Percentiles rank a stretch among this genome's conserved stretches.
These are phyloP conservation scores for Maniola jurtina DNA, from an alignment of 1,140 invertebrate species.

Conservation along the genomic window DNA sequence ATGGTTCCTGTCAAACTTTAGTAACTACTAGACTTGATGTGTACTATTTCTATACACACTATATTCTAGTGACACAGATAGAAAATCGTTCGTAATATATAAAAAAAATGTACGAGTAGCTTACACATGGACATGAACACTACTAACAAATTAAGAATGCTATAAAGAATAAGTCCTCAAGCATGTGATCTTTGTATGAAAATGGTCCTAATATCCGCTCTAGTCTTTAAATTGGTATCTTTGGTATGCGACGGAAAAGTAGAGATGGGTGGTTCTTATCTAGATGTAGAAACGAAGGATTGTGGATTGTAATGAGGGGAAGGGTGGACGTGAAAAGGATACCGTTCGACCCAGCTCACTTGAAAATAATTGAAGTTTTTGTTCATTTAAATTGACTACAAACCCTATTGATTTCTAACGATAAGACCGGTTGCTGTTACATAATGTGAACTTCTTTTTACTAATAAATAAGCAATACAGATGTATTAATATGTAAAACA, in stretches of 20 bases:
- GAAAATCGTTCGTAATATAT: too few relatives aligned
- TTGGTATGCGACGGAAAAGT: slow-evolving; percentile 56
- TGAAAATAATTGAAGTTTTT: slow-evolving; percentile 77
- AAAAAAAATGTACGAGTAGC: too few relatives aligned
- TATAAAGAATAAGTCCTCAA: too few relatives aligned
- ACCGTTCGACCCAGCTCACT: slow-evolving; percentile 61
- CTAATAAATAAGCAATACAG: background rate
- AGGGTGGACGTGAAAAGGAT: slow-evolving; percentile 71
- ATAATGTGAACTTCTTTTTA: background rate
- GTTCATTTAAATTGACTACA: slow-evolving; percentile 65
- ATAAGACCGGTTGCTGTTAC: slow-evolving; percentile 18
- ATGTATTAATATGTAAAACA: background rate
- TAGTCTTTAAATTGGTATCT: background rate
- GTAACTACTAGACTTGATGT: too few relatives aligned
- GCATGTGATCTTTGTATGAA: background rate
- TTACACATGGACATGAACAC: too few relatives aligned
- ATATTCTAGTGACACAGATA: too few relatives aligned
- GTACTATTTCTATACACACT: too few relatives aligned
- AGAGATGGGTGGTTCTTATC: slow-evolving; percentile 70
- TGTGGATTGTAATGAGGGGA: slow-evolving; percentile 72
- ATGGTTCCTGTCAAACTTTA: too few relatives aligned
- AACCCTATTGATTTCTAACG: slow-evolving; percentile 39
- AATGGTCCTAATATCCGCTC: background rate
- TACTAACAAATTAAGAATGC: too few relatives aligned
- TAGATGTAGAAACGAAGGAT: slow-evolving; percentile 68